These are phyloP conservation scores for Myotis vivesi DNA, from an alignment of 2,797 vertebrate species.

Conservation along the genomic window DNA sequence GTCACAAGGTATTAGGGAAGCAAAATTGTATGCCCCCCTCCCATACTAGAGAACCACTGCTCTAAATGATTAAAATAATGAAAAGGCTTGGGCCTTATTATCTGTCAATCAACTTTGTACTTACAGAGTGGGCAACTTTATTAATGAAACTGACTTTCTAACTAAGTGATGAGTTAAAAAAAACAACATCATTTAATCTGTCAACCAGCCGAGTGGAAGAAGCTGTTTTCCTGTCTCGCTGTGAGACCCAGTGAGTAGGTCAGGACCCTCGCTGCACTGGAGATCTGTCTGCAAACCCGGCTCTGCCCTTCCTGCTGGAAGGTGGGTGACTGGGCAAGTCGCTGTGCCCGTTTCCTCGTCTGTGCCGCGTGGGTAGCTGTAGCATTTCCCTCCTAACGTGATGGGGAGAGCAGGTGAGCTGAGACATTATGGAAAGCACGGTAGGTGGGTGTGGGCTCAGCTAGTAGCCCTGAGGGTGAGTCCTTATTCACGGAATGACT, in stretches of 20 bases:
- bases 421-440: accelerated
- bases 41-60: neutral
- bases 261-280: accelerated
- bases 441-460: neutral
- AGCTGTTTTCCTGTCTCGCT: neutral
- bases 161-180: neutral
- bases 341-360: neutral
- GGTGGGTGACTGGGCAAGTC: neutral
- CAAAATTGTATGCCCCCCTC: no score
- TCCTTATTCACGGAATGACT: neutral
- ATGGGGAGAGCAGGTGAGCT: neutral
- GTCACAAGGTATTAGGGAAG: neutral
- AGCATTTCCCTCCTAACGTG: neutral
- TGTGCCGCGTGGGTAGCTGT: neutral
- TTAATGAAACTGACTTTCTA: neutral
- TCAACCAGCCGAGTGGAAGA: neutral
- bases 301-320: neutral
- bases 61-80: neutral
- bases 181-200: neutral
- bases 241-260: accelerated
- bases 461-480: accelerated
- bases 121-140: neutral
- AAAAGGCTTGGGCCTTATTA: neutral
- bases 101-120: neutral
- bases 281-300: neutral